These are phyloP conservation scores for Tragelaphus strepsiceros DNA, from an alignment of 2,113 vertebrate genomes.

Conservation along the genomic window DNA sequence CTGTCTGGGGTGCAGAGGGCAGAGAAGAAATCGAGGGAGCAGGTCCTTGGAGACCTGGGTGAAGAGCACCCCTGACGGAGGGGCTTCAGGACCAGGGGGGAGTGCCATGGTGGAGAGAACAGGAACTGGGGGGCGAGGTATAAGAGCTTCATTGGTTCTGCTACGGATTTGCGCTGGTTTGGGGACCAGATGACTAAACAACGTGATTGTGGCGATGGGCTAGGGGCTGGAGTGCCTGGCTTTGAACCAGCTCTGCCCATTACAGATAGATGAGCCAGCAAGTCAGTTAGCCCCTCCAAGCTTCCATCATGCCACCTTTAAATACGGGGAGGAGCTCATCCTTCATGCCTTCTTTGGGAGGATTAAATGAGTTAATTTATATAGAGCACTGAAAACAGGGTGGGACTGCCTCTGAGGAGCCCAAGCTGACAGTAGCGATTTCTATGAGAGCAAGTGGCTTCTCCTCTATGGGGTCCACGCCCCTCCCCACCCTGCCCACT, in stretches of 20 bases:
- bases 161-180: fast-evolving
- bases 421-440: background rate
- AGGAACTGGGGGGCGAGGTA: background rate
- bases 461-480: background rate
- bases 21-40: background rate
- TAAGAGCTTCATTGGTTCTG: fast-evolving
- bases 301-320: background rate
- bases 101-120: background rate
- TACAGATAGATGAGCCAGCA: background rate
- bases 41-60: background rate
- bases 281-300: background rate
- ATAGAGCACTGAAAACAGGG: background rate
- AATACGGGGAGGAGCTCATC: fast-evolving
- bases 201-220: fast-evolving
- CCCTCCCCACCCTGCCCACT: fast-evolving
- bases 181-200: background rate
- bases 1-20: background rate
- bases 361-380: background rate
- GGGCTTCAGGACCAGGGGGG: background rate
- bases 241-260: background rate
- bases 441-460: background rate
- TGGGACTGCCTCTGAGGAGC: fast-evolving
- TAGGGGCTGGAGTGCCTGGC: background rate
- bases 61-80: background rate
- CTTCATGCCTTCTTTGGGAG: background rate